Percentiles rank a stretch among this genome's conserved stretches.
Evolutionary conservation across 2,888 invertebrate genomes (phyloP).

Genomic region (Drepanosiphum platanoidis): DNA sequence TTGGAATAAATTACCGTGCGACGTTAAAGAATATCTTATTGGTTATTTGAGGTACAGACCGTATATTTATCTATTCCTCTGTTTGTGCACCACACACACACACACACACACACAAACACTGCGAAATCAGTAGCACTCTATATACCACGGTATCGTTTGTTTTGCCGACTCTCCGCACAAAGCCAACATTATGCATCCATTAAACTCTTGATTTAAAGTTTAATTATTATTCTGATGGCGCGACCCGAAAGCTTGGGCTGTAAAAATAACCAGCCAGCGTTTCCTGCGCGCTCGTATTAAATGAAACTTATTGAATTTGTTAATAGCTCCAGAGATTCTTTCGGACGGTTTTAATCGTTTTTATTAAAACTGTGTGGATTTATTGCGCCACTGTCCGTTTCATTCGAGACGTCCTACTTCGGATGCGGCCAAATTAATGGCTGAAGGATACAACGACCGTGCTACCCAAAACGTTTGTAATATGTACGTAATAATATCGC

Average conservation of each 20-base stretch:
- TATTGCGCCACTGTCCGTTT: not conserved
- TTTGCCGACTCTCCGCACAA: conserved; percentile 34
- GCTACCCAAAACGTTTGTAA: too few relatives aligned
- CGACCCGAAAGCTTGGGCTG: not conserved
- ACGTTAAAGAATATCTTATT: conserved; percentile 7
- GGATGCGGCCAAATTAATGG: not conserved
- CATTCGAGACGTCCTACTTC: not conserved
- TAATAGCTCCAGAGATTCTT: conserved; percentile 44
- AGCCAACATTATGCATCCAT: conserved; percentile 42
- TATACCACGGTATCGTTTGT: conserved; percentile 34
- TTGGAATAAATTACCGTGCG: not conserved
- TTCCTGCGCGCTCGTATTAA: conserved; percentile 17
- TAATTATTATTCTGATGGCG: conserved; percentile 55
- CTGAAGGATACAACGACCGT: too few relatives aligned
- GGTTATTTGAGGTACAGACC: not conserved
- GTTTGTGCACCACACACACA: not conserved
- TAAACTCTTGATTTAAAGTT: conserved; percentile 59
- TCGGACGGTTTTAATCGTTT: conserved; percentile 24
- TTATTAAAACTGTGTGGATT: conserved; percentile 40
- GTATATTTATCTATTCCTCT: conserved; percentile 36
- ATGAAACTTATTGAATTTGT: conserved; percentile 52
- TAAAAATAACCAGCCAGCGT: conserved; percentile 9
- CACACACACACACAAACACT: too few relatives aligned
- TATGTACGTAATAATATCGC: too few relatives aligned
- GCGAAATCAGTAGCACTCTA: conserved; percentile 12